A percentile compares a stretch with the other conserved stretches of the same genome.
These are phyloP conservation scores for Brachionus calyciflorus DNA, from an alignment of 1,140 invertebrate genomes.

Conservation along the genomic window DNA sequence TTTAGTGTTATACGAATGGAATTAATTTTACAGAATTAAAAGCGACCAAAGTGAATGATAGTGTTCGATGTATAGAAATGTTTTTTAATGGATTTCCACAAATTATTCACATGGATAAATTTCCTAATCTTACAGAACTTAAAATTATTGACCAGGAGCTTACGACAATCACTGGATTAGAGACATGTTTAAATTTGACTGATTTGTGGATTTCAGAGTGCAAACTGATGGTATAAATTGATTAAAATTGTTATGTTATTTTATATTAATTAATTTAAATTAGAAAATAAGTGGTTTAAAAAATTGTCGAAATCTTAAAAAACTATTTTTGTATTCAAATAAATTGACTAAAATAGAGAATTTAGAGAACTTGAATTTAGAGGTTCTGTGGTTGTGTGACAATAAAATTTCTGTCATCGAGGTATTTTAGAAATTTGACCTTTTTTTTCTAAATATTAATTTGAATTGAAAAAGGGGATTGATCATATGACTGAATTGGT, in stretches of 20 bases:
- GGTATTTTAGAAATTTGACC: conserved; percentile 48
- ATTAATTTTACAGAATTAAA: conserved; percentile 52
- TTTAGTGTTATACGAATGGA: conserved; percentile 58
- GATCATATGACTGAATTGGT: conserved; percentile 50
- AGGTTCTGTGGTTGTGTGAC: conserved; percentile 55
- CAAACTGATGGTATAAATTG: conserved; percentile 52
- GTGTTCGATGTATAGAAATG: conserved; percentile 52
- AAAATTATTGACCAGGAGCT: conserved; percentile 54
- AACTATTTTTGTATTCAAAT: conserved; percentile 57
- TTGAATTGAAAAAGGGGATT: too few species aligned
- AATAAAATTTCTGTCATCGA: conserved; percentile 55
- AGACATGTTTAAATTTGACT: conserved; percentile 50
- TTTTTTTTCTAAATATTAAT: not conserved
- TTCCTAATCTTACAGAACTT: conserved; percentile 55
- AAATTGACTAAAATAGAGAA: conserved; percentile 55
- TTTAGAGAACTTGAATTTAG: conserved; percentile 52
- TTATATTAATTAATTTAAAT: not conserved
- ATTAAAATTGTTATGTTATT: not conserved
- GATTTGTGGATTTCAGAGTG: conserved; percentile 59
- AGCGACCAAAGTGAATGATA: conserved; percentile 46
- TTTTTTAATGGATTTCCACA: conserved; percentile 57
- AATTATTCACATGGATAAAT: conserved; percentile 53
- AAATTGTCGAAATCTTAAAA: conserved; percentile 50
- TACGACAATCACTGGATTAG: conserved; percentile 51
- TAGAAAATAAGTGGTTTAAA: conserved; percentile 56